phyloP scores from a whole-genome alignment of 2,113 vertebrate species.

The Triplophysa dalaica region DNA sequence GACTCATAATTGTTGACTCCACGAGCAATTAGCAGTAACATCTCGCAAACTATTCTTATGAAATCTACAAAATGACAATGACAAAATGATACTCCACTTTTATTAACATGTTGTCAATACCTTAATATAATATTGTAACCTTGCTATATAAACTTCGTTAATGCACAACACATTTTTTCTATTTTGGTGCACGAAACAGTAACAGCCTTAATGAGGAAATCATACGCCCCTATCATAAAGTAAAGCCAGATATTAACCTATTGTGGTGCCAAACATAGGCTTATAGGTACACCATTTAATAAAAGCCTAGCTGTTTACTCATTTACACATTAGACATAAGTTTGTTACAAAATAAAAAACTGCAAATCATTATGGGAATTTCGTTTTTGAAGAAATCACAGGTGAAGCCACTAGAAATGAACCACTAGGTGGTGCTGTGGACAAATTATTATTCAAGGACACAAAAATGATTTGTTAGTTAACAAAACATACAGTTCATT shows the following conservation, averaged over 20 bases:
- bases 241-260: too few relatives aligned
- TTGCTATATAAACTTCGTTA: too few relatives aligned
- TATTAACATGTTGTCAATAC: too few relatives aligned
- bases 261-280: neutral
- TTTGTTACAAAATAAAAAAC: neutral
- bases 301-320: neutral
- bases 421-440: conserved; percentile 21
- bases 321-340: too few relatives aligned
- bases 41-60: neutral
- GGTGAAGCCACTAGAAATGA: neutral
- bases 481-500: too few relatives aligned
- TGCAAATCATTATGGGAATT: neutral
- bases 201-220: too few relatives aligned
- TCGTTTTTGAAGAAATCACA: too few relatives aligned
- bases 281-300: neutral
- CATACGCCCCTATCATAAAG: too few relatives aligned
- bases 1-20: neutral
- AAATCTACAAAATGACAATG: too few relatives aligned
- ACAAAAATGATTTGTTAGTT: neutral
- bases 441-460: neutral
- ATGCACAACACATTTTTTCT: too few relatives aligned
- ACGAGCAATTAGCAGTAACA: neutral
- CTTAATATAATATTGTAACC: too few relatives aligned
- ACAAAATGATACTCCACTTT: too few relatives aligned
- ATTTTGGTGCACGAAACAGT: neutral